Conservation (phyloP, 2,888 invertebrate genomes). For the Drosophila anceps region DNA sequence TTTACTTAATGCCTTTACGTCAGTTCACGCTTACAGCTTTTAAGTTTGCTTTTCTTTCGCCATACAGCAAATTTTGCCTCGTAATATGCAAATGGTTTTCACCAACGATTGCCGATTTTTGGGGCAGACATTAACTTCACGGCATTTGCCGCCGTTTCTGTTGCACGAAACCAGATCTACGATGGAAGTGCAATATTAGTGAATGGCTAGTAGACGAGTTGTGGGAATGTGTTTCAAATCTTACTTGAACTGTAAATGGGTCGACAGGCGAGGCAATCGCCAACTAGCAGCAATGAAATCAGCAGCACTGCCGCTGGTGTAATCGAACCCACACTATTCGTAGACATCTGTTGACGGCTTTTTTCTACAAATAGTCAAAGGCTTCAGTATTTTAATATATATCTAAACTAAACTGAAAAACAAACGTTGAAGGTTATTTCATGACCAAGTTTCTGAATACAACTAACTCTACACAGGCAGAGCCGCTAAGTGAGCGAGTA, state of each 20-base stretch:
- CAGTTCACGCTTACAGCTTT: neutral
- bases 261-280: constrained; percentile 14
- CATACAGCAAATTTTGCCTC: constrained; percentile 27
- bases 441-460: constrained; percentile 8
- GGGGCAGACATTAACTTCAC: constrained; percentile 4
- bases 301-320: constrained; percentile 10
- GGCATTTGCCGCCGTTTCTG: constrained; percentile 16
- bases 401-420: neutral
- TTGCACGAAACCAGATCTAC: constrained; percentile 19
- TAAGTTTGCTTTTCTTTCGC: neutral
- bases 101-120: neutral
- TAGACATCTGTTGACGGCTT: neutral
- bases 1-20: neutral
- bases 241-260: constrained; percentile 9
- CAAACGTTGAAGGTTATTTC: constrained; percentile 30
- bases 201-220: neutral
- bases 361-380: neutral
- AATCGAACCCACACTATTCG: neutral
- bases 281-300: constrained; percentile 16
- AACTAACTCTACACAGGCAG: neutral
- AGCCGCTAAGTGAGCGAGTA: constrained; percentile 61
- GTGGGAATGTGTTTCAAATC: neutral
- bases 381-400: neutral
- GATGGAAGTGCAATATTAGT: neutral
- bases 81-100: constrained; percentile 19